A percentile compares a stretch with the other conserved stretches of the same genome.
phyloP scores from a whole-genome alignment of 1,140 invertebrate species.

The Neomicropteryx cornuta region DNA sequence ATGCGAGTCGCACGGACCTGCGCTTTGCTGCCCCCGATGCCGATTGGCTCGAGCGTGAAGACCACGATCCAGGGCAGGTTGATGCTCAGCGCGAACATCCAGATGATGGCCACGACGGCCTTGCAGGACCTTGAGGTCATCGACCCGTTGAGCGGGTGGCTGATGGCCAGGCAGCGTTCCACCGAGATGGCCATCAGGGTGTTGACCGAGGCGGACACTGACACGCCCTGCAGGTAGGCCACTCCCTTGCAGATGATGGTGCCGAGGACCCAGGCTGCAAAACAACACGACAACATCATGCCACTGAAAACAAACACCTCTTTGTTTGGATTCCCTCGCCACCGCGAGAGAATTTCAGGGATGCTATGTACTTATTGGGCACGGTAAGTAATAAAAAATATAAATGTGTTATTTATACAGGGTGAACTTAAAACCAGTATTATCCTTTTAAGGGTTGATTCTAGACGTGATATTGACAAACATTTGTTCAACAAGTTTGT shows the following conservation, averaged over 20 bases:
- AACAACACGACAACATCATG: constrained; percentile 5
- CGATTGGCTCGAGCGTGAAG: constrained; percentile 30
- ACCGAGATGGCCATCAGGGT: constrained; percentile 51
- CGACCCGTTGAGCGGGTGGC: constrained; percentile 41
- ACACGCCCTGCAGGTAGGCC: constrained; percentile 51
- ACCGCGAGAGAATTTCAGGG: too few relatives aligned
- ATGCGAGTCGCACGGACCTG: constrained; percentile 15
- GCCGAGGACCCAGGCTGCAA: constrained; percentile 51
- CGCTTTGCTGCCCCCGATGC: constrained; percentile 19
- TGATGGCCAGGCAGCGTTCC: constrained; percentile 48
- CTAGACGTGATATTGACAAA: too few relatives aligned
- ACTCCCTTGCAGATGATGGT: constrained; percentile 48
- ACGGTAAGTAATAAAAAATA: too few relatives aligned
- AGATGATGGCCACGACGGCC: constrained; percentile 39
- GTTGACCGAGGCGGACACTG: constrained; percentile 51
- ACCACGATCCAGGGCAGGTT: constrained; percentile 48
- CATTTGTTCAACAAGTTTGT: too few relatives aligned
- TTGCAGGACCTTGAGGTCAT: constrained; percentile 37
- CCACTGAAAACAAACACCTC: too few relatives aligned
- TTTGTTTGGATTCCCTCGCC: too few relatives aligned
- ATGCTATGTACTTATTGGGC: too few relatives aligned
- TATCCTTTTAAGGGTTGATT: too few relatives aligned
- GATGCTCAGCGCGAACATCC: constrained; percentile 41
- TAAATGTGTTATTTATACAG: too few relatives aligned
- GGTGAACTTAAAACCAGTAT: too few relatives aligned